phyloP scores from a whole-genome alignment of 1,140 invertebrate species.

The Macrotrachela quadricornifera region DNA sequence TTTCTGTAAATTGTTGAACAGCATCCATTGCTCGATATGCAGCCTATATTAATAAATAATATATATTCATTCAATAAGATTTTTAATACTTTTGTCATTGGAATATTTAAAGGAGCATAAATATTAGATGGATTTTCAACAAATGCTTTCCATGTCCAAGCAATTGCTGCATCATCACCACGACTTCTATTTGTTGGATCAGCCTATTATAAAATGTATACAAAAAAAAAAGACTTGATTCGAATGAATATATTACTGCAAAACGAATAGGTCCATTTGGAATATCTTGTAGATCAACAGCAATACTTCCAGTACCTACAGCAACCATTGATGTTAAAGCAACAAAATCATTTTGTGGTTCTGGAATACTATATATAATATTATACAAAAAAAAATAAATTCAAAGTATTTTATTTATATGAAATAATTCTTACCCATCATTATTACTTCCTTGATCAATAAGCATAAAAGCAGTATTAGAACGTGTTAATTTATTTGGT shows the following conservation, averaged over 20 bases:
- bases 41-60: constrained; percentile 10
- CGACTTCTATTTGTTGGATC: constrained; percentile 14
- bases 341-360: constrained; percentile 13
- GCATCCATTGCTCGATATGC: constrained; percentile 17
- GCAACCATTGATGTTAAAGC: constrained; percentile 14
- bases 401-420: not conserved
- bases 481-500: constrained; percentile 12
- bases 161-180: constrained; percentile 16
- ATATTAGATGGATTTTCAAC: constrained; percentile 2
- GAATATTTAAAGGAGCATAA: constrained; percentile 10
- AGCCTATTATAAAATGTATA: constrained; percentile 10
- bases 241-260: constrained; percentile 10
- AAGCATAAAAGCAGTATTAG: constrained; percentile 13
- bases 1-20: constrained; percentile 12
- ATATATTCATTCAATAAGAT: not conserved
- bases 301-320: constrained; percentile 12
- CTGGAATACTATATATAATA: constrained; percentile 9
- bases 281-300: constrained; percentile 17
- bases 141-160: constrained; percentile 18
- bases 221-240: too few relatives aligned
- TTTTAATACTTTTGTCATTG: constrained; percentile 17
- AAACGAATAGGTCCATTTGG: constrained; percentile 19
- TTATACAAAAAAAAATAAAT: not conserved
- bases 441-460: constrained; percentile 17
- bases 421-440: not conserved